Base-by-base conservation (phyloP, 2,113 vertebrate genomes). In the Leiothrix lutea region DNA sequence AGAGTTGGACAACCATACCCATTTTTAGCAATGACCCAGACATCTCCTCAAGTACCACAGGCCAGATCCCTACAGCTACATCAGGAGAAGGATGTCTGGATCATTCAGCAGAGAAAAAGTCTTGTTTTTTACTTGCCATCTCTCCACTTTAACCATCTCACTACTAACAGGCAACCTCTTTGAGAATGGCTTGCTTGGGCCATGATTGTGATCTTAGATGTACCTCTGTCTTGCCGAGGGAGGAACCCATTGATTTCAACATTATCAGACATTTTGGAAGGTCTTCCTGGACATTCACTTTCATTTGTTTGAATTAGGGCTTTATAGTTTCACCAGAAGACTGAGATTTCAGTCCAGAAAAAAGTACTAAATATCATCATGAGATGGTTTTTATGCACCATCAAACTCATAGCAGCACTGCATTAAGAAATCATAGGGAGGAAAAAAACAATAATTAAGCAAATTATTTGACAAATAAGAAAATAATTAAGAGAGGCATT, bases 1-100 rank as follows among this genome's bases (percentile, higher is more conserved):
- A 44, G 9, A 70, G 4, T 1, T 69, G 29, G 8, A 54, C 21
- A 62, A 13, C 6, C 18, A 54, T 5, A 38, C 3, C 40, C 2
- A 21, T 5, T 75, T 66, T 64, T n/a, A 15, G 1, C 19, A 40
- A 14, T 8, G 3, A 40, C 11, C 29, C 15, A 82, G 18, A 6
- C 60, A 36, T 10, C 7, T 3, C 8, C 2, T 15, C 2, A 8
- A 6, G 21, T 31, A 28, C 18, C 24, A 19, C 5, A 22, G 18
- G 3, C 4, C 25, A 57, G 9, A 12, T 66, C 4, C 11, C 12
- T 61, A 38, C 6, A 28, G 5, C 2, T 54, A 6, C 23, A 40
- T 62, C n/a, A 50, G 51, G 6, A 35, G 11, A 40, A 77, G 0
- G 6, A 7, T 7, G 31, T 48, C 51, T 71, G 62, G 22, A 22